Percentiles rank a stretch among this genome's conserved stretches.
phyloP scores from a whole-genome alignment of 2,797 vertebrate species.

The Semaprochilodus insignis region DNA sequence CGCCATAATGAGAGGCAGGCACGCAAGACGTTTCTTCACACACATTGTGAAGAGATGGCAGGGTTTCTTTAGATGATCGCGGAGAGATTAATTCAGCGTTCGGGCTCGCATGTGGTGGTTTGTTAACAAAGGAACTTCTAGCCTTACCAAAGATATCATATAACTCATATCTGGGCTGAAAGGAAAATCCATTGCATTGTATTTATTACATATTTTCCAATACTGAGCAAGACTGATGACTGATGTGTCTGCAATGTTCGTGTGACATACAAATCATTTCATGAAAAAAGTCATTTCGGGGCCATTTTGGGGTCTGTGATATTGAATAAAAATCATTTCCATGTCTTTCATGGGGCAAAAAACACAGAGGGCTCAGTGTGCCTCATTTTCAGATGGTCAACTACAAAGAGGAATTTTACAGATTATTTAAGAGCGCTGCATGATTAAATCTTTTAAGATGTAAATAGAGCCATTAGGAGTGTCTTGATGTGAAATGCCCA shows the following conservation, averaged over 20 bases:
- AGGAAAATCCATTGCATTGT: slow-evolving; percentile 12
- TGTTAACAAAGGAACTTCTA: slow-evolving; percentile 5
- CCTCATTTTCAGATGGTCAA: too few relatives aligned
- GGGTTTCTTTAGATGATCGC: slow-evolving; percentile 37
- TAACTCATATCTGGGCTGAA: neutral
- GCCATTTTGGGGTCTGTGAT: neutral
- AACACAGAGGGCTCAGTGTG: neutral
- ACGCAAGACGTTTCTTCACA: slow-evolving; percentile 29
- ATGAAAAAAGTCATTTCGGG: neutral
- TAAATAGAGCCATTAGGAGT: neutral
- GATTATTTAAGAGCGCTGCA: neutral
- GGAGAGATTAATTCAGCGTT: slow-evolving; percentile 43
- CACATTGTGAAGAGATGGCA: slow-evolving; percentile 17
- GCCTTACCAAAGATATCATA: slow-evolving; percentile 10
- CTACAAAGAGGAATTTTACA: neutral
- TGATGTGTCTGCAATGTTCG: neutral
- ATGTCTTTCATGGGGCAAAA: neutral
- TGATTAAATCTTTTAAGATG: neutral
- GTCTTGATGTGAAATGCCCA: neutral
- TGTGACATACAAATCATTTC: neutral
- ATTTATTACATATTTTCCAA: neutral
- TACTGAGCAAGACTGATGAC: neutral
- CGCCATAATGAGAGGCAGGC: slow-evolving; percentile 39
- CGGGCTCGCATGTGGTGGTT: neutral
- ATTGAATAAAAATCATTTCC: neutral